Conservation (phyloP, 2,888 invertebrate species). For the Phaedon cochleariae region DNA sequence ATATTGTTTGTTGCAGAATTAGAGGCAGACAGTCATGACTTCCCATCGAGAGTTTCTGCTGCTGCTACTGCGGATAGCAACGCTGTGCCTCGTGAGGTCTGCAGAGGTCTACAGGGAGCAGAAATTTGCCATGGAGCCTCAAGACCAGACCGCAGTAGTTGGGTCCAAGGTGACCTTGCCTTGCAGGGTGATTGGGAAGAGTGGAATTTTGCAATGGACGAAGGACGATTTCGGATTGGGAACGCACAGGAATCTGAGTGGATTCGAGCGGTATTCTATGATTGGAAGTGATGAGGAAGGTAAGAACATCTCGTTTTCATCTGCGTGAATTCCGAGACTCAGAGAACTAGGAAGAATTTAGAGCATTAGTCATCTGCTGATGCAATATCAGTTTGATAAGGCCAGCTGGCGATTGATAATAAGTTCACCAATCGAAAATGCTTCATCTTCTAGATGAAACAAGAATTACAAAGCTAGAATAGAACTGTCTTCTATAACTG, state of each 20-base stretch:
- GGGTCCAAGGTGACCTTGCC: slow-evolving; percentile 89
- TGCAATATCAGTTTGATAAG: too few relatives aligned
- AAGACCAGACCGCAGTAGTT: slow-evolving; percentile 89
- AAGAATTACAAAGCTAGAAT: too few relatives aligned
- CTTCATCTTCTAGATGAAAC: too few relatives aligned
- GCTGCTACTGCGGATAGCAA: slow-evolving; percentile 55
- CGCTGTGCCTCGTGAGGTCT: slow-evolving; percentile 31
- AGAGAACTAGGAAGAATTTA: too few relatives aligned
- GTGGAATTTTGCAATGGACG: slow-evolving; percentile 95
- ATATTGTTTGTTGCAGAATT: slow-evolving; percentile 38
- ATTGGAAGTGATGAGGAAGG: slow-evolving; percentile 96
- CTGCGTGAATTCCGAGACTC: too few relatives aligned
- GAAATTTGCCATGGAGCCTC: slow-evolving; percentile 91
- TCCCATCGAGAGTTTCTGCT: slow-evolving; percentile 57
- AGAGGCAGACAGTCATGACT: slow-evolving; percentile 52
- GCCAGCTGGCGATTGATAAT: too few relatives aligned
- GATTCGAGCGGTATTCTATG: slow-evolving; percentile 95
- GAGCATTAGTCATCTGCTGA: too few relatives aligned
- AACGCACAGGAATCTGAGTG: slow-evolving; percentile 86
- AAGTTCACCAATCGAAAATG: too few relatives aligned
- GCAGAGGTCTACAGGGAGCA: slow-evolving; percentile 69
- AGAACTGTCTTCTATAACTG: too few relatives aligned
- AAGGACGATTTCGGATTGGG: slow-evolving; percentile 96
- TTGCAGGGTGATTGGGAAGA: slow-evolving; percentile 88
- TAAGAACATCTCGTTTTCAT: too few relatives aligned